These are phyloP conservation scores for Aspidiotus destructor DNA, from an alignment of 2,888 invertebrate genomes.

Conservation along the genomic window DNA sequence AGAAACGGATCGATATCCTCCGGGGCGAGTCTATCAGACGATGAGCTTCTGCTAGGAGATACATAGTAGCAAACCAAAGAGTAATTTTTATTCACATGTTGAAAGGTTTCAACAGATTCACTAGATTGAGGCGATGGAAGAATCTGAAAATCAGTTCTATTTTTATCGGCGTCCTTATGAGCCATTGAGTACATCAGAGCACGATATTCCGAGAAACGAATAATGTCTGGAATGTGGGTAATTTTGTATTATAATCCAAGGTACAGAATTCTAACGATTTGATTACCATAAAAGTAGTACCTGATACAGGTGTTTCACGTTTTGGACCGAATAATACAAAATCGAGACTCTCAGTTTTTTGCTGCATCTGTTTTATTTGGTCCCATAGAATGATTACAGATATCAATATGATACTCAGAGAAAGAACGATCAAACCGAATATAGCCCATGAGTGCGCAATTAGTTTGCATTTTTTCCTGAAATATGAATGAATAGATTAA, in stretches of 20 bases:
- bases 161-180: neutral
- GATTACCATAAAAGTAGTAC: neutral
- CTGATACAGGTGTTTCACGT: constrained; percentile 17
- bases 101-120: constrained; percentile 16
- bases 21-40: constrained; percentile 46
- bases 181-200: constrained; percentile 14
- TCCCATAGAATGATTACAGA: constrained; percentile 28
- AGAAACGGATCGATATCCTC: constrained; percentile 56
- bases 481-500: neutral
- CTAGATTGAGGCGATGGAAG: neutral
- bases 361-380: constrained; percentile 30
- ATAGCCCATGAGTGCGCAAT: constrained; percentile 28
- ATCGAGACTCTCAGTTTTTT: constrained; percentile 34
- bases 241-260: neutral
- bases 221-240: constrained; percentile 9
- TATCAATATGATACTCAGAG: constrained; percentile 19
- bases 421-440: constrained; percentile 21
- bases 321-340: constrained; percentile 36
- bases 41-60: constrained; percentile 44
- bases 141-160: neutral
- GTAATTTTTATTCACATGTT: constrained; percentile 33
- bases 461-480: constrained; percentile 23
- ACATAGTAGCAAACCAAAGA: constrained; percentile 62
- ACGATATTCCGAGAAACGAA: constrained; percentile 24
- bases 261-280: too few species aligned